Base-by-base conservation (phyloP, 1,140 invertebrate genomes). In the Popillia japonica region DNA sequence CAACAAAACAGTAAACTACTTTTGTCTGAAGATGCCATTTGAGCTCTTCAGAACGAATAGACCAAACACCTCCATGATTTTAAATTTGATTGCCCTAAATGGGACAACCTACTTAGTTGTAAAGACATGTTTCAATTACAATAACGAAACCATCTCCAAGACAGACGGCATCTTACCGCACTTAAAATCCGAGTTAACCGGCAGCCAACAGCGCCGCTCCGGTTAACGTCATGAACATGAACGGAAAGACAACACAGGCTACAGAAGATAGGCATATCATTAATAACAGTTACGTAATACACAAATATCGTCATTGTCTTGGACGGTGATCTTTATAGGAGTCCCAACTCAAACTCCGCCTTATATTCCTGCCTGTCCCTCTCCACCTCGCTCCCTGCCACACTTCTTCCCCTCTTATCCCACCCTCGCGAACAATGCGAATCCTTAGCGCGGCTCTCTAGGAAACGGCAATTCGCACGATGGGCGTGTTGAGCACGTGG, bases 401-500 rank as follows among this genome's bases (percentile, higher is more conserved):
- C 61, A 17, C 61, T 68, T 22, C 10, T 7, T 22, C 20, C 61
- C 61, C 61, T 34, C 27, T 34, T 34, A 34, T 34, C 27, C 61
- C 27, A 55, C 61, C 61, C 27, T 68, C 77, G 34, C 81, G 77
- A 85, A 85, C 84, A 85, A 84, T 85, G 82, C 84, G 82, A 82
- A 82, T 82, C 78, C 76, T 80, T 78, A 73, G 61, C 79, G 79
- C 75, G 76, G 27, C 27, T 34, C 72, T 78, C 80, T 76, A 76
- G 76, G 78, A 78, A 78, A 76, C 64, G 44, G 22, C 81, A 85
- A 84, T 84, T 83, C 79, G 83, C 83, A 80, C 81, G 81, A 79
- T 80, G 81, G 85, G 85, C 83, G 85, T 82, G 81, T 80, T 82
- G 81, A 78, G 82, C 83, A 85, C 83, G 85, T 85, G 84, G 81